Evolutionary conservation across 1,140 invertebrate genomes (phyloP).

Genomic region (Dreissena rostriformis): DNA sequence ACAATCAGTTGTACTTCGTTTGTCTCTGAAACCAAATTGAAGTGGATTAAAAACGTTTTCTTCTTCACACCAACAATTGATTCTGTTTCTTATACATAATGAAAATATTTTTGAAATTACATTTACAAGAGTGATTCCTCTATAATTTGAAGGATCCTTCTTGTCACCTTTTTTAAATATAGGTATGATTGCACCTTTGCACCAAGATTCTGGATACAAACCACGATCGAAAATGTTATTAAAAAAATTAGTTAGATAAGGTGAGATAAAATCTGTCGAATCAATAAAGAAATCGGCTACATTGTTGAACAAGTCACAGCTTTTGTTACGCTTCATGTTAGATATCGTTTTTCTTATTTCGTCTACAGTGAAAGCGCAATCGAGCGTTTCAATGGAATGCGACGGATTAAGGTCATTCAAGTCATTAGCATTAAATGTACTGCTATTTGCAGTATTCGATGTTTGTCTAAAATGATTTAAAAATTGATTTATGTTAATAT

Average conservation of each 20-base stretch:
- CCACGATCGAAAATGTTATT: too few relatives aligned
- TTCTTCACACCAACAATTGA: constrained; percentile 26
- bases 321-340: neutral
- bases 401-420: too few relatives aligned
- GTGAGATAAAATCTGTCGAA: too few relatives aligned
- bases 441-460: neutral
- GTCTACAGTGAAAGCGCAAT: neutral
- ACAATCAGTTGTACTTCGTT: constrained; percentile 4
- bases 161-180: too few relatives aligned
- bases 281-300: too few relatives aligned
- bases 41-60: constrained; percentile 1
- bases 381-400: too few relatives aligned
- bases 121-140: constrained; percentile 31
- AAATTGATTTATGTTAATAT: neutral
- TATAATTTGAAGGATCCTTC: constrained; percentile 25
- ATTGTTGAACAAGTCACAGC: too few relatives aligned
- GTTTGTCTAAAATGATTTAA: neutral
- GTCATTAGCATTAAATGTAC: neutral
- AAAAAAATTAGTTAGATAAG: too few relatives aligned
- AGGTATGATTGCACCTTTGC: too few relatives aligned
- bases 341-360: neutral
- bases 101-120: constrained; percentile 25
- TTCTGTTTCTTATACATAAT: constrained; percentile 23
- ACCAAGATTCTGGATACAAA: too few relatives aligned
- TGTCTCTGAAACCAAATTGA: constrained; percentile 25